These are phyloP conservation scores for Sebastes flavidus DNA, from an alignment of 2,797 vertebrate species.

Conservation along the genomic window DNA sequence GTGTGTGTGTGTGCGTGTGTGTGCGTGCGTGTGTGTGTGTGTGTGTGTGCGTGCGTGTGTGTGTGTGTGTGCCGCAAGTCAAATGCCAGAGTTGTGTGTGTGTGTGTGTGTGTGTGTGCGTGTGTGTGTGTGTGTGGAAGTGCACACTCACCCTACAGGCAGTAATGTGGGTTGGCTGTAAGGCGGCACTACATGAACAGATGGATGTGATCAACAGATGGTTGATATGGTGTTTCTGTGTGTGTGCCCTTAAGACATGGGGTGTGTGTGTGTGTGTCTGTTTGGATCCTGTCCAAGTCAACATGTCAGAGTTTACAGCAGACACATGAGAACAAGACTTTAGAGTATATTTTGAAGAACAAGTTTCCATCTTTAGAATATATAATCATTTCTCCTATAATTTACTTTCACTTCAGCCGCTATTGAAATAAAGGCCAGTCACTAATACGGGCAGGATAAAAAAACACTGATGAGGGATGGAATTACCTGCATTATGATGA, in stretches of 20 bases:
- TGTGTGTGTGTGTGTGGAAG: slow-evolving; percentile 5
- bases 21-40: neutral
- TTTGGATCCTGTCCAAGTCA: neutral
- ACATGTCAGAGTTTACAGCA: neutral
- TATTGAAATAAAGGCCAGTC: neutral
- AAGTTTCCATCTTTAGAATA: neutral
- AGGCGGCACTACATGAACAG: slow-evolving; percentile 52
- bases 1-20: neutral
- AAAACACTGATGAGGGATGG: neutral
- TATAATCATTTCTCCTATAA: neutral
- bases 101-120: neutral
- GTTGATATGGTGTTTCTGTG: slow-evolving; percentile 53
- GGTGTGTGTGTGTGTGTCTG: neutral
- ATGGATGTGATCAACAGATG: slow-evolving; percentile 61
- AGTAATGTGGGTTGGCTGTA: slow-evolving; percentile 23
- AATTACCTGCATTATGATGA: neutral
- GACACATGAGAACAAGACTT: neutral
- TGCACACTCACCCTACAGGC: slow-evolving; percentile 21
- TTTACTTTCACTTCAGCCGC: neutral
- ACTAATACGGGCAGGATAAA: neutral
- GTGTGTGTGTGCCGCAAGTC: neutral
- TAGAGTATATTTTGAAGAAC: neutral
- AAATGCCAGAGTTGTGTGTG: neutral
- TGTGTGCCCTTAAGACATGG: slow-evolving; percentile 30
- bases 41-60: neutral